Evolutionary conservation across 2,113 vertebrate genomes (phyloP).

Genomic region (Tyrannus savana): DNA sequence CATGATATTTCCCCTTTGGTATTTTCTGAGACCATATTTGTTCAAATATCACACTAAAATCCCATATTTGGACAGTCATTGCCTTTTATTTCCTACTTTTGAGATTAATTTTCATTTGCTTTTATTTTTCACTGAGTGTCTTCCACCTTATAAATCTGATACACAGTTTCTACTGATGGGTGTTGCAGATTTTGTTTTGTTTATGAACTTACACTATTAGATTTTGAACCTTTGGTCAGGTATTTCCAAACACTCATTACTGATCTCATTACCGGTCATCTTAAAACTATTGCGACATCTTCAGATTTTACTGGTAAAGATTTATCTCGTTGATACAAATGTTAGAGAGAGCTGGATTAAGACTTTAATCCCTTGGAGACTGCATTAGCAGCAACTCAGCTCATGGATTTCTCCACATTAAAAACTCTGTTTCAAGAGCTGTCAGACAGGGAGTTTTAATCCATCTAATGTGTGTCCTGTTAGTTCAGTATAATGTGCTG

Average conservation of each 20-base stretch:
- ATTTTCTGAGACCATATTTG: background rate
- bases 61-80: background rate
- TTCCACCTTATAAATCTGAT: background rate
- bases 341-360: background rate
- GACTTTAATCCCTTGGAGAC: background rate
- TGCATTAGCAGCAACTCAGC: background rate
- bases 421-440: background rate
- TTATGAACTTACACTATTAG: background rate
- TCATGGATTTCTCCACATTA: conserved; percentile 6
- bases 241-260: background rate
- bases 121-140: background rate
- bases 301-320: background rate
- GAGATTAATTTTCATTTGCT: background rate
- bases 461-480: background rate
- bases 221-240: background rate
- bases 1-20: background rate
- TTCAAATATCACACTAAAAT: background rate
- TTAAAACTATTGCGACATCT: background rate
- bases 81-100: background rate
- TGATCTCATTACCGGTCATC: background rate
- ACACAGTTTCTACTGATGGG: background rate
- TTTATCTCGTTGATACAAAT: background rate
- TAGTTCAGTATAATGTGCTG: background rate
- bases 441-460: conserved; percentile 13
- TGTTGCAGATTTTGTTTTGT: background rate